phyloP scores from a whole-genome alignment of 2,888 invertebrate species.

The Trichopria drosophilae region DNA sequence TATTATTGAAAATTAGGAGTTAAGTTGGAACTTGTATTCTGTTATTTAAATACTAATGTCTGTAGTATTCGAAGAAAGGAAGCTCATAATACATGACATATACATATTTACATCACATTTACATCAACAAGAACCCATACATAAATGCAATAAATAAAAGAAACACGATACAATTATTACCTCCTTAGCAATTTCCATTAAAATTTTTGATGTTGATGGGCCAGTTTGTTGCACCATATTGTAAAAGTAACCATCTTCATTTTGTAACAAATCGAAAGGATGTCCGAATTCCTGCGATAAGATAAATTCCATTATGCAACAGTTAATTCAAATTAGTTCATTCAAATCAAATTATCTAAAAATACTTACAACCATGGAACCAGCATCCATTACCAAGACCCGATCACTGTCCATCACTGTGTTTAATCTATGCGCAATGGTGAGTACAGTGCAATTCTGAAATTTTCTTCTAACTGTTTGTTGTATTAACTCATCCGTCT shows the following conservation, averaged over 20 bases:
- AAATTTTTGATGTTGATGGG: conserved; percentile 48
- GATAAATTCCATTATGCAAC: background rate
- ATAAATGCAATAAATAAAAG: too few relatives aligned
- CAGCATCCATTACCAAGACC: conserved; percentile 62
- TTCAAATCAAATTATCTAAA: background rate
- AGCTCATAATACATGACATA: too few relatives aligned
- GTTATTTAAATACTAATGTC: too few relatives aligned
- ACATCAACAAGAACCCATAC: too few relatives aligned
- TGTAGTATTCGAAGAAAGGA: too few relatives aligned
- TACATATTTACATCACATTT: too few relatives aligned
- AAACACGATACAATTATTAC: too few relatives aligned
- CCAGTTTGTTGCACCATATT: conserved; percentile 73
- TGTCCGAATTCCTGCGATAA: conserved; percentile 69
- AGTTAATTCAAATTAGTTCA: background rate
- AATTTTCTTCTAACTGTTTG: conserved; percentile 62
- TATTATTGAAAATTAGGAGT: too few relatives aligned
- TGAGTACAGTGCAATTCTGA: conserved; percentile 62
- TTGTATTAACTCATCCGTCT: conserved; percentile 65
- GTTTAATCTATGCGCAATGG: conserved; percentile 65
- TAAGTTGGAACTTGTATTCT: too few relatives aligned
- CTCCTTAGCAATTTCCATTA: conserved; percentile 52
- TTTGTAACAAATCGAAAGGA: conserved; percentile 69
- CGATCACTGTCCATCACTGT: conserved; percentile 67
- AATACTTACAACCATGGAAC: conserved; percentile 51
- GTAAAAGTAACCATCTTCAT: conserved; percentile 65